Evolutionary conservation across 2,797 vertebrate species (phyloP), one percentile per base, ranked within the genome.

Genomic region (Saxicola maurus): DNA sequence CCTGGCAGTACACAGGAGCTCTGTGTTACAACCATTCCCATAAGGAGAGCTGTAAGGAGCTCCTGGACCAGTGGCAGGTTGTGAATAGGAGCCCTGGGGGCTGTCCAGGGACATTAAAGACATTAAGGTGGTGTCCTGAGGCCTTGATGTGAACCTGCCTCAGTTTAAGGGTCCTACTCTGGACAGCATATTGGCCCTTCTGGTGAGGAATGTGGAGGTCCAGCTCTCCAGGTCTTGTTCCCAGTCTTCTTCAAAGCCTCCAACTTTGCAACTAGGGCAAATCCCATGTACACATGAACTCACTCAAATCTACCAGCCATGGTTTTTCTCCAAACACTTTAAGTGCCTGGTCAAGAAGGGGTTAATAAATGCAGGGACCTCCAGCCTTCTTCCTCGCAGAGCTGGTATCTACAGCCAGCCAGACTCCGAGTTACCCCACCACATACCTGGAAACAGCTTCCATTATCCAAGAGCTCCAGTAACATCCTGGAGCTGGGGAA

Each of bases 41-140:
- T 25, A 13, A 81, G 53, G 21, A 85, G 9, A 51, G 20, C 13
- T 49, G 27, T 55, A 59, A 66, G 21, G 11, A 17, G 35, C 46
- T 68, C 9, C 66, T 72, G 38, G 43, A 30, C 7, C 3, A 0
- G 28, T 8, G 13, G 15, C 21, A 77, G 18, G 10, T 6, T 53
- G 40, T 18, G 20, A 31, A 13, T n/a, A 33, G 9, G 25, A 56
- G 3, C 3, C 5, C 31, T 33, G 20, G 11, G 10, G 10, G 7
- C 12, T 74, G 31, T 2, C 37, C 38, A 68, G 38, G 40, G 5
- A 15, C 1, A 0, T 71, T 40, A 27, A 72, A 25, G 7, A 17
- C 0, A 0, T 52, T 42, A 8, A 51, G 2, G 3, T 46, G 16
- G 7, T 77, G 35, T 4, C 9, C 13, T 42, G 28, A 46, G 20